Evolutionary conservation across 1,140 invertebrate genomes (phyloP).

Genomic region (Magallana angulata): DNA sequence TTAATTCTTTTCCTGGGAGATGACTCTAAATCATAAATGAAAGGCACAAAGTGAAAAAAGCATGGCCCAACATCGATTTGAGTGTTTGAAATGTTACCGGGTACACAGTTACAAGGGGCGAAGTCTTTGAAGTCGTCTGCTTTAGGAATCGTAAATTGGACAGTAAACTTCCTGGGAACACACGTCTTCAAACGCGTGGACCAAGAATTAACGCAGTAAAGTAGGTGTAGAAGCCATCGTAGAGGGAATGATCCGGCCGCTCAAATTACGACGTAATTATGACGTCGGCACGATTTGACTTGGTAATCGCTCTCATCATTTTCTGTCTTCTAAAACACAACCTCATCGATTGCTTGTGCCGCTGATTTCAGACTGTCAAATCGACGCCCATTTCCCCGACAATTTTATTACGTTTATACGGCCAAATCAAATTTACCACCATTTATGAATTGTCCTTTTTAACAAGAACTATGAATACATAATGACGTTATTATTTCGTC

Average conservation of each 20-base stretch:
- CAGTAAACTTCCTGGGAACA: slow-evolving; percentile 5
- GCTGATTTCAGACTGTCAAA: slow-evolving; percentile 5
- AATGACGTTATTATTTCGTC: background rate
- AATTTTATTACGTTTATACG: slow-evolving; percentile 32
- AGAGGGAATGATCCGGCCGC: background rate
- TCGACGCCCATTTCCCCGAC: slow-evolving; percentile 7
- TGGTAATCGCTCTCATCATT: slow-evolving; percentile 18
- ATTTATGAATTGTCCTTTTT: slow-evolving; percentile 37
- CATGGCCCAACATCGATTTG: slow-evolving; percentile 7
- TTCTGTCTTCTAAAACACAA: slow-evolving; percentile 20
- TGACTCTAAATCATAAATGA: slow-evolving; percentile 29
- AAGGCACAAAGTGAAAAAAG: background rate
- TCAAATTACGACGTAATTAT: slow-evolving; percentile 34
- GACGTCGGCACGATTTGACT: slow-evolving; percentile 16
- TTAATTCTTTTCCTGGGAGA: background rate
- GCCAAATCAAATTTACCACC: slow-evolving; percentile 12
- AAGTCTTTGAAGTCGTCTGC: slow-evolving; percentile 13
- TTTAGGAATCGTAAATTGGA: slow-evolving; percentile 9
- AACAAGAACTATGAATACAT: slow-evolving; percentile 23
- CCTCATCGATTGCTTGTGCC: background rate
- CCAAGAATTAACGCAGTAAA: background rate
- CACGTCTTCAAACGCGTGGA: background rate
- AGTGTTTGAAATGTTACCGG: background rate
- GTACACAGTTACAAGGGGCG: slow-evolving; percentile 3
- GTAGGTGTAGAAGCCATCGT: background rate